These are phyloP conservation scores for Gambusia affinis DNA, from an alignment of 2,113 vertebrate genomes.

Conservation along the genomic window DNA sequence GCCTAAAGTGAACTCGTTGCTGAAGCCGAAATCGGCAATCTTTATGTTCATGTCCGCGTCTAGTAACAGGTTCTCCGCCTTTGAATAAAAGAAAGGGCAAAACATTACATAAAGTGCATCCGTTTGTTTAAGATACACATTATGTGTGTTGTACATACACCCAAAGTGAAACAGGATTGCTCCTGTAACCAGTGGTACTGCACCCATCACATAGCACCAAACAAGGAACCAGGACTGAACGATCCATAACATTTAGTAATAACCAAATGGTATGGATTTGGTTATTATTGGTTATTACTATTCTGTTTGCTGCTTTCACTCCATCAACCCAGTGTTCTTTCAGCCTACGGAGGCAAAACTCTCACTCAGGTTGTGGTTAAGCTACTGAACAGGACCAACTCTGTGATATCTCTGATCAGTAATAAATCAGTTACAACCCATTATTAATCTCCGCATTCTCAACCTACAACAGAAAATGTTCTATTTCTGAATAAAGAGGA, in stretches of 20 bases:
- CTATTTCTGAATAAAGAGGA: background rate
- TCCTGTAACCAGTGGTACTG: too few relatives aligned
- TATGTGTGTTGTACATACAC: background rate
- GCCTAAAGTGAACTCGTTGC: slow-evolving; percentile 96
- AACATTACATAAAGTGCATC: background rate
- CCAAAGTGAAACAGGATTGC: too few relatives aligned
- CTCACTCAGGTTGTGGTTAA: background rate
- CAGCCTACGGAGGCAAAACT: background rate
- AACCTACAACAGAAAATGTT: background rate
- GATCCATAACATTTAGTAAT: background rate
- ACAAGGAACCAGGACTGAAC: background rate
- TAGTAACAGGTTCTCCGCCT: slow-evolving; percentile 98
- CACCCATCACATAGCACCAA: background rate
- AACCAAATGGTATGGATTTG: background rate
- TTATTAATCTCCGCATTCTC: background rate
- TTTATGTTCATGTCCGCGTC: slow-evolving; percentile 99
- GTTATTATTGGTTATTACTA: too few relatives aligned
- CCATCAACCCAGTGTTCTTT: too few relatives aligned
- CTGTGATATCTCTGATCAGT: too few relatives aligned
- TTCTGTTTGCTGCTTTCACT: background rate
- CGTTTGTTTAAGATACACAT: background rate
- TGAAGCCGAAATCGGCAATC: slow-evolving; percentile 98
- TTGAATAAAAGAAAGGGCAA: background rate
- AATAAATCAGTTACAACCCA: too few relatives aligned
- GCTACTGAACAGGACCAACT: too few relatives aligned